Evolutionary conservation across 1,140 invertebrate species (phyloP), one percentile per base, ranked within the genome.

Genomic region (Agraylea sexmaculata): DNA sequence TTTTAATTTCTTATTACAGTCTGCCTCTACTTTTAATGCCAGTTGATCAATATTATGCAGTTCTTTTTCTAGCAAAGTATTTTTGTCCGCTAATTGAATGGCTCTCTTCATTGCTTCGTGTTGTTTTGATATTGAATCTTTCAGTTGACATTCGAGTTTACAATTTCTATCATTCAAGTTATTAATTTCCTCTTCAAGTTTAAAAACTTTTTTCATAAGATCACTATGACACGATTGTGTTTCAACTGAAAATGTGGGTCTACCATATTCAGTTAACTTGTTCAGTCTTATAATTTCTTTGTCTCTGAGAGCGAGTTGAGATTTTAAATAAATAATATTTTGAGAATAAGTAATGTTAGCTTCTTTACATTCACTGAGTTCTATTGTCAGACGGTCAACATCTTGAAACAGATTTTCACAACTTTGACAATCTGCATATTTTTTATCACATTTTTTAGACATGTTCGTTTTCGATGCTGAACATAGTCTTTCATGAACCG

Each of bases 81-180:
- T 80, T 53, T 74, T 66, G 50, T 80, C 73, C 13, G 77, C 77
- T 46, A 81, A 64, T 55, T 69, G 68, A 31, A 81, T 56, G 19
- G 78, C 78, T 52, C 76, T 59, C 15, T 71, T 58, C 78, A 80
- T 80, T 10, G 78, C 79, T 55, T 81, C 78, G 56, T 81, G 79
- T 55, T 80, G 78, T 51, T 78, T 80, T 42, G 68, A 63, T 40
- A 79, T 50, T 19, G 71, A 59, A 40, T 75, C 71, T 71, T 43
- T 50, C 4, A 50, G 21, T 32, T 50, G 22, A 12, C 21, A 25
- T n/a, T 35, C 31, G 19, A 50, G 28, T 21, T 25, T 20, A 13
- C 34, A 23, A 38, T 37, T 43, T 7, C 10, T 30, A 8, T 29
- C 28, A 32, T 50, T 45, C 1, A 77, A 50, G 25, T 67, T 57